Conservation (phyloP, 2,888 invertebrate species). For the Mesorhabditis spiculigera region DNA sequence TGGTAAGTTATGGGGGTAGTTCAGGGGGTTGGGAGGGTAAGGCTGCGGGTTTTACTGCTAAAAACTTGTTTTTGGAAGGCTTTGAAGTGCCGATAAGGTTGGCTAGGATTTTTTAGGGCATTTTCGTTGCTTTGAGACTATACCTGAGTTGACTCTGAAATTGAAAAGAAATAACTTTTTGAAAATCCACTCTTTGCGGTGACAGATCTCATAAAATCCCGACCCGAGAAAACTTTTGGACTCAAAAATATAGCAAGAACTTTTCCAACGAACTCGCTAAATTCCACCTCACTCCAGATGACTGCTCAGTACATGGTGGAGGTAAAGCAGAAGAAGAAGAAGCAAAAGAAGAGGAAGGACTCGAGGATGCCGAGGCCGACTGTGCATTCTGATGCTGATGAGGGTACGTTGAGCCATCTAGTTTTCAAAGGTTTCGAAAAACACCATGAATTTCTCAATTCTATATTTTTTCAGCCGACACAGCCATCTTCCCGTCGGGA, state of each 20-base stretch:
- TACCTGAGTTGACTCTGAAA: neutral
- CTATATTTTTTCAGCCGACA: slow-evolving; percentile 9
- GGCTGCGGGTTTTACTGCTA: neutral
- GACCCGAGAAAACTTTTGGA: too few species aligned
- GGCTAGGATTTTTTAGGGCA: neutral
- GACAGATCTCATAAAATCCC: too few species aligned
- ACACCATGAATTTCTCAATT: neutral
- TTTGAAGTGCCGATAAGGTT: neutral
- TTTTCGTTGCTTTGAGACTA: neutral
- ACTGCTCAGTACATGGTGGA: slow-evolving; percentile 55
- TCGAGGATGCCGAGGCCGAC: slow-evolving; percentile 21
- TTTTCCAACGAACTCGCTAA: neutral
- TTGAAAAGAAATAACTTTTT: slow-evolving; percentile 7
- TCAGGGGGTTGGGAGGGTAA: neutral
- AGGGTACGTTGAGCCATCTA: neutral
- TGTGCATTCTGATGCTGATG: slow-evolving; percentile 9
- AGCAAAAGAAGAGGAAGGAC: slow-evolving; percentile 16
- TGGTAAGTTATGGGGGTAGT: slow-evolving; percentile 24
- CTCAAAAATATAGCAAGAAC: too few species aligned
- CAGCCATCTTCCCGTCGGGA: slow-evolving; percentile 1
- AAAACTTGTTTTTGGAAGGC: neutral
- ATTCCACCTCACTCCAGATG: slow-evolving; percentile 36
- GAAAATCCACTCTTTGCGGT: neutral
- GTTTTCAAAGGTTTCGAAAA: neutral
- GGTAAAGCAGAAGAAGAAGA: slow-evolving; percentile 48